Evolutionary conservation across 2,113 vertebrate species (phyloP), one percentile per base, ranked within the genome.

Genomic region (Emydura subglobosa): DNA sequence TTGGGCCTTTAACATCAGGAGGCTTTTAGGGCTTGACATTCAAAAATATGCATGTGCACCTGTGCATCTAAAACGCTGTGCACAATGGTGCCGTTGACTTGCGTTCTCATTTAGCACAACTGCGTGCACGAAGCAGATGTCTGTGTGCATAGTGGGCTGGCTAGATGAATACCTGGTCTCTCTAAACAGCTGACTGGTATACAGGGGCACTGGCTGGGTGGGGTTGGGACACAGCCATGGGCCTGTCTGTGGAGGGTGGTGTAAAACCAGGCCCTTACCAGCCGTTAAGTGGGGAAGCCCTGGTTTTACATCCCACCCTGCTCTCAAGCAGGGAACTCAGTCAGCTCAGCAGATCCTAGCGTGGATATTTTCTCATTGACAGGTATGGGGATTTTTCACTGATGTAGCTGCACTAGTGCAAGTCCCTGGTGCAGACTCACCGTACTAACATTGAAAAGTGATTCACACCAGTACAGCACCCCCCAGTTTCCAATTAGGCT

Each of bases 21-120:
- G 34, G 65, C 42, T 89, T 79, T 82, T 49, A 76, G 44, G 9
- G 19, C 85, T 78, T 96, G 91, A 86, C 85, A 74, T 86, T 96
- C 85, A 79, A 42, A 92, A 76, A 7, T 83, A 19, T 10, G 34
- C 65, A 19, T 10, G 65, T 8, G 34, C 65, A 68, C 39, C 10
- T 21, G 65, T 4, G 5, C 7, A 10, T 47, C 42, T 42, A 25
- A 78, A 47, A 25, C 4, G 39, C 10, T 14, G 42, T 27, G 31
- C 44, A 47, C 42, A 47, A 16, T 14, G 39, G 25, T 4, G 25
- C 24, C 22, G 14, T 14, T 14, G 24, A 76, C 42, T 44, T 76
- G 72, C 10, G 3, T 78, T 47, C 22, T 4, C 19, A 74, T 10
- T 61, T 11, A 74, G 19, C 17, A 39, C 68, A n/a, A n/a, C 3